Evolutionary conservation across 2,888 invertebrate species (phyloP), one percentile per base, ranked within the genome.

Genomic region (Willowsia nigromaculata): DNA sequence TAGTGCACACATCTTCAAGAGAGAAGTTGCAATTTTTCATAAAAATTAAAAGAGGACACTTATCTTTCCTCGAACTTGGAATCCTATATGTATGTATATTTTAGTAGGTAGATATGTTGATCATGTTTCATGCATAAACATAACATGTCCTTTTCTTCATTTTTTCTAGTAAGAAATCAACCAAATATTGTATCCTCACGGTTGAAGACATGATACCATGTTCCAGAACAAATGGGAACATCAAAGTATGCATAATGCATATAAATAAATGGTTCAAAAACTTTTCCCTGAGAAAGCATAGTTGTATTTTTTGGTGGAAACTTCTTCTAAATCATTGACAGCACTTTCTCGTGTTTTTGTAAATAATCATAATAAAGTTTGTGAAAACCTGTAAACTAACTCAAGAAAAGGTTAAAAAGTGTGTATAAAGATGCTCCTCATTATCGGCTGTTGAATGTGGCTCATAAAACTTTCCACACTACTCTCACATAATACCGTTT

Each of bases 1-100:
- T n/a, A n/a, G n/a, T n/a, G n/a, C n/a, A 33, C 1, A 30, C n/a
- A 37, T 68, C 68, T 15, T 30, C 11, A 43, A 43, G 40, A 43
- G 43, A 25, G 40, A 71, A 71, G 71, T 71, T 43, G 40, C 71
- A 71, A 71, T 71, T 71, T 71, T 71, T 43, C 43, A 71, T 5
- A 71, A 40, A 40, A 71, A 71, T 22, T n/a, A 71, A n/a, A 43
- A 68, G 43, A 22, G 43, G 33, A 65, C 65, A 53, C 53, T 53
- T n/a, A n/a, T 18, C 22, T 53, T 53, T 13, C n/a, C 18, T 18
- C 18, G n/a, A 3, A 43, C 9, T 4, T 37, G 9, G 5, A 37
- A 37, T 4, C 9, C 4, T 37, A 9, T 37, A 37, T 37, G 9
- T 37, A 37, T 9, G 9, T 56, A 56, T 13, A 53, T 59, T 5